Percentiles rank a stretch among this genome's conserved stretches.
phyloP scores from a whole-genome alignment of 2,797 vertebrate species.

The Leptatherina wallacei region DNA sequence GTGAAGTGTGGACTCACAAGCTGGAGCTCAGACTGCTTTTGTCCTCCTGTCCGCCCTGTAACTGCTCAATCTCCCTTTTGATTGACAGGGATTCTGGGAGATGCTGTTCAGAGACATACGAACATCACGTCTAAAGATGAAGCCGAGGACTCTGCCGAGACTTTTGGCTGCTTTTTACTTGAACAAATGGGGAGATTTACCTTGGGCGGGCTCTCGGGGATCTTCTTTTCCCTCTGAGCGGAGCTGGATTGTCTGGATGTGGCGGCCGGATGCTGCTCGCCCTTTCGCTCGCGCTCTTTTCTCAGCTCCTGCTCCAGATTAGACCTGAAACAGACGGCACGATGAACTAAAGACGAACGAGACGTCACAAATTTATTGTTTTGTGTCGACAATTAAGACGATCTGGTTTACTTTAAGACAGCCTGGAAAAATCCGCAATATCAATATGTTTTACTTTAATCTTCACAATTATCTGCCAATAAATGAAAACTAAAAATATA shows the following conservation, averaged over 20 bases:
- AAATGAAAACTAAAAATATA: too few relatives aligned
- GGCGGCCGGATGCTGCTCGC: slow-evolving; percentile 46
- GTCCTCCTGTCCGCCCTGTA: slow-evolving; percentile 67
- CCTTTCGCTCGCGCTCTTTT: slow-evolving; percentile 80
- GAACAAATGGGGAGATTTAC: slow-evolving; percentile 23
- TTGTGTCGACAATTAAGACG: neutral
- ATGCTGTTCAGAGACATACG: slow-evolving; percentile 11
- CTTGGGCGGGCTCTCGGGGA: slow-evolving; percentile 47
- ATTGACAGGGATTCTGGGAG: slow-evolving; percentile 67
- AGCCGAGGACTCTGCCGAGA: accelerated
- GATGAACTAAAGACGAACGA: neutral
- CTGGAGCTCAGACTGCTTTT: slow-evolving; percentile 80
- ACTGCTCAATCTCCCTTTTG: slow-evolving; percentile 79
- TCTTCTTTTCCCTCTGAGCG: slow-evolving; percentile 62
- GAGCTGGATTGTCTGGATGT: slow-evolving; percentile 48
- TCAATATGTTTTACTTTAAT: too few relatives aligned
- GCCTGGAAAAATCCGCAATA: too few relatives aligned
- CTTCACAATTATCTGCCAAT: too few relatives aligned
- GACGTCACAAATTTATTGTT: too few relatives aligned
- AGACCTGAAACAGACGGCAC: slow-evolving; percentile 69
- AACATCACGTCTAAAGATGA: accelerated
- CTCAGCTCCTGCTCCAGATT: slow-evolving; percentile 87
- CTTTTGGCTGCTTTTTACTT: neutral
- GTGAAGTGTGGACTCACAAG: slow-evolving; percentile 71
- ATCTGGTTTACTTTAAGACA: neutral